phyloP scores from a whole-genome alignment of 2,113 vertebrate genomes.

The Anoura caudifer region DNA sequence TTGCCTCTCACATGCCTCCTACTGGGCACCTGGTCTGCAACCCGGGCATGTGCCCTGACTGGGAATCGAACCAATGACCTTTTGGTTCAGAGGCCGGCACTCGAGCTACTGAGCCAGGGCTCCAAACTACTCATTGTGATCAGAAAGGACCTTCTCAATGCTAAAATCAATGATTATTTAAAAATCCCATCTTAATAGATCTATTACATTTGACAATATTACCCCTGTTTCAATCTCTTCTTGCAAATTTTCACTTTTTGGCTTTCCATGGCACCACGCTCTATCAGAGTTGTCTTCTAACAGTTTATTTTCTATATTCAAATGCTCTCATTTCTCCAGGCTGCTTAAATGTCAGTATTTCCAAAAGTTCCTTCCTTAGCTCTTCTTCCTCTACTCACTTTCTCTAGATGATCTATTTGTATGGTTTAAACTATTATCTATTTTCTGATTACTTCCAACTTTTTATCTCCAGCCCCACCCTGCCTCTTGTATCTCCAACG shows the following conservation, averaged over 20 bases:
- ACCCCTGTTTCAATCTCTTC: not conserved
- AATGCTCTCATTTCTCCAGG: not conserved
- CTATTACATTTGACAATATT: not conserved
- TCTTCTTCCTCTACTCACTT: not conserved
- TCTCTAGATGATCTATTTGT: conserved; percentile 8
- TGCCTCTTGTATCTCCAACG: not conserved
- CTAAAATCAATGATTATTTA: not conserved
- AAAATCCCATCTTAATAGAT: not conserved
- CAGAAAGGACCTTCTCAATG: not conserved
- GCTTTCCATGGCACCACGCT: not conserved
- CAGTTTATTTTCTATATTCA: not conserved
- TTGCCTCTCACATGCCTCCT: too few species aligned
- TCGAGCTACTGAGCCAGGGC: too few species aligned
- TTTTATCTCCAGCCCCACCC: conserved; percentile 8
- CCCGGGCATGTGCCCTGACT: too few species aligned
- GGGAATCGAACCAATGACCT: too few species aligned
- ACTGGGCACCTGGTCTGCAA: too few species aligned
- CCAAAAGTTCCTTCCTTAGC: not conserved
- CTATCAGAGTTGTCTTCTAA: not conserved
- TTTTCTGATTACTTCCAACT: not conserved
- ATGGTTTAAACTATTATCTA: not conserved
- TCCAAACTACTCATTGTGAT: not conserved
- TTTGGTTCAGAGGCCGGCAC: too few species aligned
- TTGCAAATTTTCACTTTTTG: not conserved
- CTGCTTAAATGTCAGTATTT: not conserved